phyloP scores from a whole-genome alignment of 1,140 invertebrate genomes.

The Rhyacophila brunnea region DNA sequence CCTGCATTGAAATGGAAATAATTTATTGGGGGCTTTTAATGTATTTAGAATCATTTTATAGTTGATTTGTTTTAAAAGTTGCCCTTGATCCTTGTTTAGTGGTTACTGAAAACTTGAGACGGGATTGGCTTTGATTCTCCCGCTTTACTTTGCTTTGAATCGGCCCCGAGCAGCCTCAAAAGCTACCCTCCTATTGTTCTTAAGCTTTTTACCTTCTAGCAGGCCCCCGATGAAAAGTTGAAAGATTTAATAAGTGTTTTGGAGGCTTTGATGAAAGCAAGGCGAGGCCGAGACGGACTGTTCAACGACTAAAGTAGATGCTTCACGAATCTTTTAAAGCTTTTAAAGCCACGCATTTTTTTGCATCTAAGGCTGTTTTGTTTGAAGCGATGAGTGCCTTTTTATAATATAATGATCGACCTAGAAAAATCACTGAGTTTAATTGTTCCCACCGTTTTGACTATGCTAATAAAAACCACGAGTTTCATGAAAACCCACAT shows the following conservation, averaged over 20 bases:
- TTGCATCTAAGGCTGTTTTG: too few species aligned
- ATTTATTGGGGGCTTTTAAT: too few species aligned
- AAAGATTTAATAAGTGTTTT: conserved; percentile 29
- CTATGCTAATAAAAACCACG: too few species aligned
- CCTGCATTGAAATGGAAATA: too few species aligned
- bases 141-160: conserved; percentile 23
- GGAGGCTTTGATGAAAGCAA: conserved; percentile 10
- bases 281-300: conserved; percentile 5
- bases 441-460: too few species aligned
- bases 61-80: too few species aligned
- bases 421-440: too few species aligned
- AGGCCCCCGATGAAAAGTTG: conserved; percentile 13
- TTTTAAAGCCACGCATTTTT: not conserved
- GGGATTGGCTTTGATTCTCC: conserved; percentile 25
- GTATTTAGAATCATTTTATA: too few species aligned
- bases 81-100: too few species aligned
- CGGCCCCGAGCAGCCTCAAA: conserved; percentile 6
- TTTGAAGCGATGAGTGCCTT: too few species aligned
- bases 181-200: conserved; percentile 17
- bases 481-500: too few species aligned
- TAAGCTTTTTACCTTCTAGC: conserved; percentile 21
- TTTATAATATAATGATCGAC: too few species aligned
- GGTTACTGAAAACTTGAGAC: not conserved
- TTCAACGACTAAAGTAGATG: not conserved
- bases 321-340: not conserved